Evolutionary conservation across 1,140 invertebrate species (phyloP), one percentile per base, ranked within the genome.

Genomic region (Brachystomella parvula): DNA sequence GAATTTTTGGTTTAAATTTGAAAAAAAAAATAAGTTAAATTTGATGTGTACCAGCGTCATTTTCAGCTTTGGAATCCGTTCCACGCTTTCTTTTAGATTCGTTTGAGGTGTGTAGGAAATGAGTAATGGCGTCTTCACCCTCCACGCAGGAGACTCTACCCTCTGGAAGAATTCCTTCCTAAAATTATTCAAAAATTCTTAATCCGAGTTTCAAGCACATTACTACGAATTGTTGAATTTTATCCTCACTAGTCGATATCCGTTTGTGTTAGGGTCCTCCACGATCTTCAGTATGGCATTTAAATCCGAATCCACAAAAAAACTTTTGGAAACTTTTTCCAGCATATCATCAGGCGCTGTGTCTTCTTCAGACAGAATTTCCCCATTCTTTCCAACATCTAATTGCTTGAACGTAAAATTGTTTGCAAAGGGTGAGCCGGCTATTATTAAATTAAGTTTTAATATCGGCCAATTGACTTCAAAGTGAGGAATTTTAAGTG

Each of bases 251-350:
- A 24, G 6, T 9, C 24, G 15, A 26, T n/a, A 15, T 24, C 3
- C 24, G 15, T 21, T 26, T n/a, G 15, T 15, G 15, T 15, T 44
- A 44, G 9, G 39, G 28, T 24, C 26, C 21, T 57, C 29, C 3
- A 15, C 28, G 3, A 65, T 26, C 3, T 49, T 61, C 24, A 69
- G 21, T 58, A 63, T 63, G 17, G 68, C 61, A 17, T 62, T 59
- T 28, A 58, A 32, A 2, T 35, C n/a, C 2, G 21, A 32, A 47
- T 69, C 63, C 28, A 64, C 57, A 30, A 47, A 69, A 30, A 64
- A 44, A 2, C 56, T 49, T 17, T 58, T 26, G n/a, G 62, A 59
- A 19, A 65, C 53, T 35, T 61, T 29, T 17, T 31, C n/a, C 2
- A 69, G 28, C 39, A 62, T 35, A 0, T 61, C 17, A 1, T 3